A percentile compares a stretch with the other conserved stretches of the same genome.
Evolutionary conservation across 1,140 invertebrate species (phyloP).

Genomic region (Neodiprion fabricii): DNA sequence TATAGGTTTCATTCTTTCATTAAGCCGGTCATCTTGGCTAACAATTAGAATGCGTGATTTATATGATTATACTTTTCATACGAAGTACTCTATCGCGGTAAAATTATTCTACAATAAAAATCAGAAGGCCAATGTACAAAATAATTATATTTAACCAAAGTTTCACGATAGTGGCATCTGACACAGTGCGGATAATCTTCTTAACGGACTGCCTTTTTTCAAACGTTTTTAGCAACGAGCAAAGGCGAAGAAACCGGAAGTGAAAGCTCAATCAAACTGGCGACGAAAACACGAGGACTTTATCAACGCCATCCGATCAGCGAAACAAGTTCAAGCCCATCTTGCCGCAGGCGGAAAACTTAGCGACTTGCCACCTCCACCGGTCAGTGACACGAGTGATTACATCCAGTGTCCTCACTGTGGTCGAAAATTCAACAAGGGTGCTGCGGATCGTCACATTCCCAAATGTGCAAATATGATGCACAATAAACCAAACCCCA

Average conservation of each 20-base stretch:
- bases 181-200: conserved; percentile 10
- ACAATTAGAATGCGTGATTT: too few relatives aligned
- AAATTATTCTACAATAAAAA: too few relatives aligned
- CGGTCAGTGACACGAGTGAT: conserved; percentile 84
- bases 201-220: conserved; percentile 1
- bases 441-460: conserved; percentile 90
- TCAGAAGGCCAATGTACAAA: too few relatives aligned
- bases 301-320: conserved; percentile 86
- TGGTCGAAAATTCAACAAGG: conserved; percentile 82
- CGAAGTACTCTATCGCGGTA: too few relatives aligned
- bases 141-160: too few relatives aligned
- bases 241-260: conserved; percentile 41
- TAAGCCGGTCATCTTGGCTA: too few relatives aligned
- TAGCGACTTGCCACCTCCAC: conserved; percentile 88
- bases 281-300: conserved; percentile 92
- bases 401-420: conserved; percentile 94
- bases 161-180: background rate
- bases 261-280: conserved; percentile 72
- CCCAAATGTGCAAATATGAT: conserved; percentile 87
- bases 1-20: too few relatives aligned
- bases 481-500: conserved; percentile 78
- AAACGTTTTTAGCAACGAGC: conserved; percentile 26
- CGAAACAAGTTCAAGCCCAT: conserved; percentile 86
- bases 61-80: too few relatives aligned
- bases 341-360: conserved; percentile 86